Conservation (phyloP, 1,140 invertebrate species). For the Nylanderia fulva region DNA sequence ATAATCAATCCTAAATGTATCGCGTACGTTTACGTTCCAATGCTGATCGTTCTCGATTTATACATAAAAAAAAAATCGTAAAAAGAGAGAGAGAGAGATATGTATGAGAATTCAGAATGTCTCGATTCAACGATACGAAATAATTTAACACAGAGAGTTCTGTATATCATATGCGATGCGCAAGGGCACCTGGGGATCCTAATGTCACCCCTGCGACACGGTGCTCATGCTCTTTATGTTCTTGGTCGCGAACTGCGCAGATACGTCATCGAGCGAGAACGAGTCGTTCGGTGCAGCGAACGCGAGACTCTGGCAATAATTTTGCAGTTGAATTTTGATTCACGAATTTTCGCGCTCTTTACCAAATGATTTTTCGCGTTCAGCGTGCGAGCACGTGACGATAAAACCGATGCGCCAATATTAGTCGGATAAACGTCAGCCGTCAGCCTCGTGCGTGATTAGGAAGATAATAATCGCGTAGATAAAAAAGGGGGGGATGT, state of each 20-base stretch:
- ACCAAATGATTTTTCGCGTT: neutral
- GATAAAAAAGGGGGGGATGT: slow-evolving; percentile 1
- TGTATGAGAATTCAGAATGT: neutral
- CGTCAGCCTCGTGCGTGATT: slow-evolving; percentile 29
- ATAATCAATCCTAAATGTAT: neutral
- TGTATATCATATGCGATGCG: no score
- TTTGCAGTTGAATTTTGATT: neutral
- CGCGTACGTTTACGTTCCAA: neutral
- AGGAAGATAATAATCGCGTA: slow-evolving; percentile 33
- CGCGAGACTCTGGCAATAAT: neutral
- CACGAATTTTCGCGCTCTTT: slow-evolving; percentile 25
- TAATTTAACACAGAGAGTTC: neutral
- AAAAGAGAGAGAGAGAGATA: no score
- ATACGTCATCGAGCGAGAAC: slow-evolving; percentile 56
- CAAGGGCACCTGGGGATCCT: neutral
- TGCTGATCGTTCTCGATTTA: neutral
- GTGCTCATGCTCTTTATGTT: slow-evolving; percentile 43
- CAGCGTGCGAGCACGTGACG: neutral
- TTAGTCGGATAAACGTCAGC: neutral
- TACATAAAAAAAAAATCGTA: neutral
- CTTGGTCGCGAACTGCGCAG: slow-evolving; percentile 42
- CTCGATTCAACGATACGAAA: neutral
- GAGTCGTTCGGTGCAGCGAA: slow-evolving; percentile 20
- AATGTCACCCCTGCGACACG: neutral
- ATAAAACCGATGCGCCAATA: slow-evolving; percentile 3